A percentile compares a stretch with the other conserved stretches of the same genome.
Evolutionary conservation across 2,797 vertebrate genomes (phyloP).

Genomic region (Artibeus lituratus): DNA sequence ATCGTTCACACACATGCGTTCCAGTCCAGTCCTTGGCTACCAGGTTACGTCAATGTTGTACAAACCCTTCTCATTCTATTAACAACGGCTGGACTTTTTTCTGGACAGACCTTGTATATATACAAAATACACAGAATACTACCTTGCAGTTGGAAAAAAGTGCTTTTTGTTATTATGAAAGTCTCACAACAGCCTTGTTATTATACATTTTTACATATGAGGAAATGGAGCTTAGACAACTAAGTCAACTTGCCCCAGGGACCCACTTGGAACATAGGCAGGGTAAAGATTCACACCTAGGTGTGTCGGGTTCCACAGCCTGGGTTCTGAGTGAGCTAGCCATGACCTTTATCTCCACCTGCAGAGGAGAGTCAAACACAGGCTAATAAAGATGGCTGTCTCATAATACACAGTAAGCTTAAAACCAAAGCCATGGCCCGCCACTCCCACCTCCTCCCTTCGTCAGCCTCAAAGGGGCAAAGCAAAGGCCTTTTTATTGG

Average conservation of each 20-base stretch:
- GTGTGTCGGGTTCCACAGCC: not conserved
- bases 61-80: too few species aligned
- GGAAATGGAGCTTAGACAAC: not conserved
- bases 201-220: not conserved
- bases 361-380: not conserved
- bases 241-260: not conserved
- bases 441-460: not conserved
- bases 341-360: not conserved
- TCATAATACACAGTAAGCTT: not conserved
- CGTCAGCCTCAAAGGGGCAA: not conserved
- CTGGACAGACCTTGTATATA: too few species aligned
- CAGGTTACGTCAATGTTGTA: too few species aligned
- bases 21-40: too few species aligned
- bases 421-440: not conserved
- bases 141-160: not conserved
- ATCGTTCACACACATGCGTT: too few species aligned
- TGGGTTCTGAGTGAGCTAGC: not conserved
- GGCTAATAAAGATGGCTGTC: not conserved
- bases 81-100: too few species aligned
- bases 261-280: not conserved
- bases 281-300: not conserved
- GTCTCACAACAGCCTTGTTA: not conserved
- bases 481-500: not conserved
- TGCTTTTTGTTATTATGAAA: not conserved
- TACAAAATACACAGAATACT: not conserved